Conservation (phyloP, 2,888 invertebrate species). For the Danaus chrysippus region DNA sequence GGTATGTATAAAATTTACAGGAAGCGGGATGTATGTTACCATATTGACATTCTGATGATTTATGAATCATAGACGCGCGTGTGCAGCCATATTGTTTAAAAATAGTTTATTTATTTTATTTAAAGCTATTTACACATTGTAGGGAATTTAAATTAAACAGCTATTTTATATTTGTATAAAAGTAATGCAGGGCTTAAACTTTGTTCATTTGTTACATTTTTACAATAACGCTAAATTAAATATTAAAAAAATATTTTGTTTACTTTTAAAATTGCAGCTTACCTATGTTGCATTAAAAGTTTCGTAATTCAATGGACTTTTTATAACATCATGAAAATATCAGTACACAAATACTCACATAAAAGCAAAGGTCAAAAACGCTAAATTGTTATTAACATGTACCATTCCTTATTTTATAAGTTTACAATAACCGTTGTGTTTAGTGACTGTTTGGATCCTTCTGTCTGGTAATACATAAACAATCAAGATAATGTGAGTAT, state of each 20-base stretch:
- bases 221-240: no score
- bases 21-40: slow-evolving; percentile 33
- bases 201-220: no score
- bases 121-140: slow-evolving; percentile 26
- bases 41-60: slow-evolving; percentile 67
- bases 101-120: slow-evolving; percentile 38
- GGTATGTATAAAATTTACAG: slow-evolving; percentile 19
- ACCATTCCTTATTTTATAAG: slow-evolving; percentile 12
- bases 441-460: slow-evolving; percentile 19
- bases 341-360: no score
- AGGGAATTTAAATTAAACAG: slow-evolving; percentile 14
- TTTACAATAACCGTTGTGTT: slow-evolving; percentile 16
- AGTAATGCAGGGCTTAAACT: no score
- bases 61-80: slow-evolving; percentile 61
- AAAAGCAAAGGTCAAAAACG: no score
- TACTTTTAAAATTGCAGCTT: no score
- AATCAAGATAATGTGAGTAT: slow-evolving; percentile 21
- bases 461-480: slow-evolving; percentile 26
- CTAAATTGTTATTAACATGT: background rate
- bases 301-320: no score
- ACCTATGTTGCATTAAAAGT: no score
- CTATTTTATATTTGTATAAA: background rate
- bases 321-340: no score
- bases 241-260: no score
- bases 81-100: slow-evolving; percentile 51